A percentile compares a stretch with the other conserved stretches of the same genome.
Evolutionary conservation across 2,888 invertebrate species (phyloP).

Genomic region (Macrosiphum euphorbiae): DNA sequence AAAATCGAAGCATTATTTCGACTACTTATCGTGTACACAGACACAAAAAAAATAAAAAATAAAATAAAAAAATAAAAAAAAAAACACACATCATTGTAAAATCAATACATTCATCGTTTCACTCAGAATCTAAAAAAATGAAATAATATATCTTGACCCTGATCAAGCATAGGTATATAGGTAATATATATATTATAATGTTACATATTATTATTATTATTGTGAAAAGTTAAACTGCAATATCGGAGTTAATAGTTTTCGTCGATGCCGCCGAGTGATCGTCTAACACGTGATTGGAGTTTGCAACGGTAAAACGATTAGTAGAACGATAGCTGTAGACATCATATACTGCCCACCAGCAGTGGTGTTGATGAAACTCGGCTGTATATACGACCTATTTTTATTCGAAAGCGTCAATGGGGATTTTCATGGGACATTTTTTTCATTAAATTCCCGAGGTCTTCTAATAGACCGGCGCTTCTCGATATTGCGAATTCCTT

Average conservation of each 20-base stretch:
- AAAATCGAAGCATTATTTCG: too few species aligned
- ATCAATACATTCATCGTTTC: too few species aligned
- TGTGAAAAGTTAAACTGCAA: background rate
- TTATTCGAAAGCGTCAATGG: constrained; percentile 29
- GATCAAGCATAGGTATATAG: background rate
- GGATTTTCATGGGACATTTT: constrained; percentile 4
- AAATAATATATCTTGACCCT: too few species aligned
- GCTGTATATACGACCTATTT: background rate
- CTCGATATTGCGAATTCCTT: constrained; percentile 58
- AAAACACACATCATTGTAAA: too few species aligned
- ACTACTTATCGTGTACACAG: too few species aligned
- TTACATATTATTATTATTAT: background rate
- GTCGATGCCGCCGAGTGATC: background rate
- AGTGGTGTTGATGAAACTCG: background rate
- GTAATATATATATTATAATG: background rate
- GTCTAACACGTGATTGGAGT: background rate
- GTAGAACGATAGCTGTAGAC: background rate
- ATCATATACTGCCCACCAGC: background rate
- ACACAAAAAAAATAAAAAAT: too few species aligned
- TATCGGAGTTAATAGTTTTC: background rate
- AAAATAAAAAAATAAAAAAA: too few species aligned
- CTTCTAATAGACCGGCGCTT: constrained; percentile 26
- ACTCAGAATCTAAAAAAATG: too few species aligned
- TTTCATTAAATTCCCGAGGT: constrained; percentile 53
- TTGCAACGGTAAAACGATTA: background rate